Conservation (phyloP, 2,888 invertebrate genomes). For the Anthophora plumipes region DNA sequence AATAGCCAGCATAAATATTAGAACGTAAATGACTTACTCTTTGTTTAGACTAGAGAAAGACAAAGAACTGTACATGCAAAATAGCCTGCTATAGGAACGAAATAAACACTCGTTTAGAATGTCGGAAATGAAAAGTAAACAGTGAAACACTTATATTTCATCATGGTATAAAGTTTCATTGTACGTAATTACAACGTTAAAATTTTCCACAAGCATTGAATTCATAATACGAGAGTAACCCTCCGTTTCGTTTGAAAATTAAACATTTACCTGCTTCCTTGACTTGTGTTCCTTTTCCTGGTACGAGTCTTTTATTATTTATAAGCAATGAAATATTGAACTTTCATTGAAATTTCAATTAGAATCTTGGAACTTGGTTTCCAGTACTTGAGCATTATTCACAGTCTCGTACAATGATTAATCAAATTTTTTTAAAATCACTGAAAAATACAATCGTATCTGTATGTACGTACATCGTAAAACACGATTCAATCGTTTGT, state of each 20-base stretch:
- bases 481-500: too few species aligned
- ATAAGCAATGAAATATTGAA: too few species aligned
- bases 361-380: too few species aligned
- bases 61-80: too few species aligned
- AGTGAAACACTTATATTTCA: not conserved
- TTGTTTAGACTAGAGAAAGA: too few species aligned
- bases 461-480: too few species aligned
- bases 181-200: not conserved
- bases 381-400: too few species aligned
- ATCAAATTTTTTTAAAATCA: too few species aligned
- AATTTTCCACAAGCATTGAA: not conserved
- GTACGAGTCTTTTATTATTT: too few species aligned
- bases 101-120: not conserved
- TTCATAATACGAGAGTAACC: not conserved
- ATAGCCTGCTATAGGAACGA: too few species aligned
- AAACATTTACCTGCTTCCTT: not conserved
- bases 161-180: not conserved
- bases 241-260: not conserved
- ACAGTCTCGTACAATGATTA: not conserved
- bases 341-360: too few species aligned
- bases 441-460: too few species aligned
- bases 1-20: constrained; percentile 27
- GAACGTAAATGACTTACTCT: constrained; percentile 1
- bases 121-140: not conserved
- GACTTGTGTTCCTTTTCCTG: not conserved